These are phyloP conservation scores for Dryobates pubescens DNA, from an alignment of 2,797 vertebrate genomes.

Conservation along the genomic window DNA sequence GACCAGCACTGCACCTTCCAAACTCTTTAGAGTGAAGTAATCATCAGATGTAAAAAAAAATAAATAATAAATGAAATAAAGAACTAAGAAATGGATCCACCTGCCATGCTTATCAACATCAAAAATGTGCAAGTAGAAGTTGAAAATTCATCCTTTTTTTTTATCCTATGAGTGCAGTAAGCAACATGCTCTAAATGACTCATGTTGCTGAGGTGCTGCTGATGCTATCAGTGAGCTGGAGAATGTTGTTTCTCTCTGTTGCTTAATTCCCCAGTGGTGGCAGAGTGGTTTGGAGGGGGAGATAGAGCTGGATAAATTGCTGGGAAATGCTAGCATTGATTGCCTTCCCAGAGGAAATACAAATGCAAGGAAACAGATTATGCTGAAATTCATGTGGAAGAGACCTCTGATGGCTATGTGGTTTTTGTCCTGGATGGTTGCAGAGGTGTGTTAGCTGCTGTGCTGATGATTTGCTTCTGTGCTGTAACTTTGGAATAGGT, in stretches of 20 bases:
- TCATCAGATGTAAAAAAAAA: not conserved
- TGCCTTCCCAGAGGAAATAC: conserved; percentile 8
- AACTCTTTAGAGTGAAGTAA: not conserved
- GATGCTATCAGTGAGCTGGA: not conserved
- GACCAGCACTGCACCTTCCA: not conserved
- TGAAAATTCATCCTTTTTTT: not conserved
- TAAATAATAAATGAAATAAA: not conserved
- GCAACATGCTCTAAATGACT: not conserved
- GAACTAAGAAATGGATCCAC: not conserved
- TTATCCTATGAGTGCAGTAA: not conserved
- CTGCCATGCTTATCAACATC: not conserved
- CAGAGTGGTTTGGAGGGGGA: not conserved
- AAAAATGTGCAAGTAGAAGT: not conserved
- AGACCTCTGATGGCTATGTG: not conserved
- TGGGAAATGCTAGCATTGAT: conserved; percentile 18
- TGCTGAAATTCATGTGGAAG: not conserved
- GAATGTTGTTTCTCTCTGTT: not conserved
- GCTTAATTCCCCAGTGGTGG: not conserved
- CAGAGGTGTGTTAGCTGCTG: not conserved
- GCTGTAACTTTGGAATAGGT: not conserved
- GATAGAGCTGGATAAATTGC: not conserved
- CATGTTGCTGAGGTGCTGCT: not conserved
- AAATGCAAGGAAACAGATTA: conserved; percentile 27
- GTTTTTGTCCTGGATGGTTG: conserved; percentile 31
- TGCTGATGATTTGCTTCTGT: not conserved